Conservation (phyloP, 2,113 vertebrate species). For the Ramphastos sulfuratus region DNA sequence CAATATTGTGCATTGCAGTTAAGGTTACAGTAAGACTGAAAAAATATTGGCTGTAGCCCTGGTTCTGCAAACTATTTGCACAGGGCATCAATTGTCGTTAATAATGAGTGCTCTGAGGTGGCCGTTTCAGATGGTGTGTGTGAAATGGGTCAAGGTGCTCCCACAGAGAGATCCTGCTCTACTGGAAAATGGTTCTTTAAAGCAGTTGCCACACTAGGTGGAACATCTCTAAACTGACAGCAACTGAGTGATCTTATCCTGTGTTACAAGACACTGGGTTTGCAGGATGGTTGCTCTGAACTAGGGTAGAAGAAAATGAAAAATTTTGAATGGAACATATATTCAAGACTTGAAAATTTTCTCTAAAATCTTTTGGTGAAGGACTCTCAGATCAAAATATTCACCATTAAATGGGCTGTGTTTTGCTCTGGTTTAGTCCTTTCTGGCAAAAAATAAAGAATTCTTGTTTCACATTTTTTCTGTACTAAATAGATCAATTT, state of each 20-base stretch:
- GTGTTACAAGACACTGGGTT: neutral
- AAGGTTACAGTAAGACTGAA: slow-evolving; percentile 39
- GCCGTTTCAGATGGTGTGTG: rapidly evolving
- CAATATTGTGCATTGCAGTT: slow-evolving; percentile 43
- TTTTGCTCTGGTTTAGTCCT: neutral
- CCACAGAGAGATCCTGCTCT: neutral
- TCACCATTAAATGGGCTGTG: neutral
- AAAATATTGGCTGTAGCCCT: slow-evolving; percentile 35
- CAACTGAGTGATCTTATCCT: neutral
- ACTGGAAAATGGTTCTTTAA: neutral
- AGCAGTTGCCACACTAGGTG: neutral
- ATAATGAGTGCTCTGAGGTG: neutral
- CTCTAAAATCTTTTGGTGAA: slow-evolving; percentile 13
- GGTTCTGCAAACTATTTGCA: slow-evolving; percentile 33
- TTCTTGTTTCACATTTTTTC: neutral
- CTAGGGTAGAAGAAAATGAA: neutral
- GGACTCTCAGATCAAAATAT: neutral
- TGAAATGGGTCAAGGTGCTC: neutral
- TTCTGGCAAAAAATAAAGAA: neutral
- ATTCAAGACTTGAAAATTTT: neutral
- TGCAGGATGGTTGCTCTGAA: neutral
- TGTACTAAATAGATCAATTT: neutral
- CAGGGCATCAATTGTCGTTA: neutral
- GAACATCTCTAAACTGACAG: neutral
- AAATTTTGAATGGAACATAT: neutral